Base-by-base conservation (phyloP, 1,140 invertebrate genomes). In the Drosophila bifasciata region DNA sequence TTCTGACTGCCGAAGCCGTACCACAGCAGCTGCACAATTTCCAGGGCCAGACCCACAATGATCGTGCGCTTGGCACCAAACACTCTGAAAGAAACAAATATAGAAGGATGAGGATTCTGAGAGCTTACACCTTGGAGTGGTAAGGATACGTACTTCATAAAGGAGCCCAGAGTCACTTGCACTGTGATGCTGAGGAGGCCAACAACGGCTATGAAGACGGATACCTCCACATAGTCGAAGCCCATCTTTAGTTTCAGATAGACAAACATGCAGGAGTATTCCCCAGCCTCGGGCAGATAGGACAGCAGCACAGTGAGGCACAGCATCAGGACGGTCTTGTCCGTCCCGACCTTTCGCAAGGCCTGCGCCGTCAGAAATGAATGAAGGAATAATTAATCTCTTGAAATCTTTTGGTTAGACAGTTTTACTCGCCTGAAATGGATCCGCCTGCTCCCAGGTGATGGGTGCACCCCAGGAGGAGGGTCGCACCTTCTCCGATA, bases 191-290 rank as follows among this genome's bases (percentile, higher is more conserved):
- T 99, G 61, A 99, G 93, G 46, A 99, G 95, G 51, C 99, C 99
- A 60, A 99, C 97, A 56, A 98, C 95, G 62, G 98, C 99, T 90
- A 99, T 99, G 92, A 99, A 99, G 72, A 98, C 95, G 50, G 98
- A 98, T 48, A 99, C 98, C 94, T 97, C 97, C 86, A 97, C 94
- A 64, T 95, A 96, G 79, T 96, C 96, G 93, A 99, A 99, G 67
- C 97, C 97, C 96, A 99, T 98, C 74, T 99, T 98, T 83, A 99
- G 94, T 93, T 97, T 98, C 46, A 99, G 94, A 93, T 99, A 99
- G 77, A 99, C 98, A 93, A 99, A 99, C 93, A 99, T 99, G 93
- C 98, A 99, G 60, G 98, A 99, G 93, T 99, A 99, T 93, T 99
- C 97, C 66, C 98, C 98, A 28, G 96, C 96, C 92, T 99, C 99